Base-by-base conservation (phyloP, 2,888 invertebrate genomes). In the Ophonus ardosiacus region DNA sequence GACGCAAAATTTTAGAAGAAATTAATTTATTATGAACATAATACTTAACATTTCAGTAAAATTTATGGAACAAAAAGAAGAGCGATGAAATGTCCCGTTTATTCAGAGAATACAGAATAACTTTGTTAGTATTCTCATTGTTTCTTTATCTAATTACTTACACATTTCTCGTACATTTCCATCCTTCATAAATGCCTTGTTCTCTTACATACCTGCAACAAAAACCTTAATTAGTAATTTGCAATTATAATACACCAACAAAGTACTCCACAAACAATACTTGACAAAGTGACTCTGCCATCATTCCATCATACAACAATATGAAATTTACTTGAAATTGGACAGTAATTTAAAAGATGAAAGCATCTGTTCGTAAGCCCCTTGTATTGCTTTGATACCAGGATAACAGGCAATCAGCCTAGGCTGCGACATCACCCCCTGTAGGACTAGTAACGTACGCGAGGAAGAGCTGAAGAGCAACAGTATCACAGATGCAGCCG, bases 391-490 rank as follows among this genome's bases (percentile, higher is more conserved):
- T 78, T 31, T 57, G 78, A 78, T 57, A 24, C 78, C 57, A 57
- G 78, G 78, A 78, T 78, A 78, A 78, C 78, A 78, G 57, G 78
- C 78, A 78, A 78, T 78, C 78, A 78, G 71, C 43, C 8, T 31
- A 38, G 17, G 31, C 31, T 31, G 31, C 31, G 2, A 31, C 31
- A 31, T 1, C 31, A 31, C 0, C 40, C 38, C 40, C 68, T n/a
- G n/a, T 7, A 13, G 21, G 38, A 15, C 31, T 21, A 38, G 40
- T 68, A 68, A 38, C 6, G 31, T 51, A 15, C 68, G 68, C 68
- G 68, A 63, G 7, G 63, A 31, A 31, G 31, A 31, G 24, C 18
- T 31, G 38, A 13, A 65, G 21, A 18, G 21, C 21, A 21, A 63
- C 24, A 3, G 63, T 17, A 40, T 43, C 43, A 18, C 71, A 74